Percentiles rank a stretch among this genome's conserved stretches.
phyloP scores from a whole-genome alignment of 2,113 vertebrate species.

The Lophius piscatorius region DNA sequence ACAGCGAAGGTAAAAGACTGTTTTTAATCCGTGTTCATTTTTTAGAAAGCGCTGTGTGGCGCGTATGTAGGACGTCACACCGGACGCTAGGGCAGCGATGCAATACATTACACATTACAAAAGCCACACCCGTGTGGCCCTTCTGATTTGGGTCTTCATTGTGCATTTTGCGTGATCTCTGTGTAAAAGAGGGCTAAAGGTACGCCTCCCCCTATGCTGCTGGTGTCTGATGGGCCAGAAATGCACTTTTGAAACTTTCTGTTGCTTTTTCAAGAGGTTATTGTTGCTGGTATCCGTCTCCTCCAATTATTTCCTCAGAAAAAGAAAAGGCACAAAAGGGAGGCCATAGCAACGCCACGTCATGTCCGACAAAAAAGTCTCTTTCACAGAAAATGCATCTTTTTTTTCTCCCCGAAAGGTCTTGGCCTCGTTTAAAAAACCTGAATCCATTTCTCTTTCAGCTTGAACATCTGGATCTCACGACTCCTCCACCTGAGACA shows the following conservation, averaged over 20 bases:
- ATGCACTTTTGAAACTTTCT: slow-evolving; percentile 33
- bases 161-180: too few relatives aligned
- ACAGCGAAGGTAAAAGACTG: too few relatives aligned
- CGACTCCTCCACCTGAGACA: slow-evolving; percentile 43
- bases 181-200: too few relatives aligned
- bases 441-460: slow-evolving; percentile 33
- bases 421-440: slow-evolving; percentile 60
- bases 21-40: too few relatives aligned
- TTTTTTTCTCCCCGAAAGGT: slow-evolving; percentile 23
- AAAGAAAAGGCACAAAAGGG: slow-evolving; percentile 56
- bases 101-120: too few relatives aligned
- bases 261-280: slow-evolving; percentile 46
- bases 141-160: too few relatives aligned
- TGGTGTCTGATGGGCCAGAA: slow-evolving; percentile 31
- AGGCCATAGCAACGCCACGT: slow-evolving; percentile 32
- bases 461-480: slow-evolving; percentile 29
- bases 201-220: slow-evolving; percentile 18
- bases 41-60: too few relatives aligned
- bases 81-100: too few relatives aligned
- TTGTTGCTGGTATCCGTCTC: slow-evolving; percentile 41
- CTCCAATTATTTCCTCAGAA: slow-evolving; percentile 15
- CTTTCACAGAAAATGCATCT: slow-evolving; percentile 11
- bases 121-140: too few relatives aligned
- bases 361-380: slow-evolving; percentile 11
- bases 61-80: too few relatives aligned